Conservation (phyloP, 2,888 invertebrate species). For the Epinotia demarniana region DNA sequence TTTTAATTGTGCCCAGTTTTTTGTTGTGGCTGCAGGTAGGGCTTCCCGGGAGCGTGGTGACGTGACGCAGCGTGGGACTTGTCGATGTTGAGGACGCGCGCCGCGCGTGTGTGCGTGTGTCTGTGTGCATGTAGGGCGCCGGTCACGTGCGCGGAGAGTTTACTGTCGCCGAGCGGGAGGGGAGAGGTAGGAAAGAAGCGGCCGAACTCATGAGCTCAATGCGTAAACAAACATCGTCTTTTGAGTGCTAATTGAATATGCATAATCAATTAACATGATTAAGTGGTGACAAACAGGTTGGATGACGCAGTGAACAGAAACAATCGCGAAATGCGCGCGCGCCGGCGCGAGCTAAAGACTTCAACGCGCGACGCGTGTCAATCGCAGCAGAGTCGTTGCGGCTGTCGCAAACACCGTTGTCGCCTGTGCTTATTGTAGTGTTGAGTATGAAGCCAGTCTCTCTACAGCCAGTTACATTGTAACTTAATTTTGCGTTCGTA, state of each 20-base stretch:
- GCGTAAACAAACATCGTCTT: not conserved
- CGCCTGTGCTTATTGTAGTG: not conserved
- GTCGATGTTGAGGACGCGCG: not conserved
- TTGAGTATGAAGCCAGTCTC: not conserved
- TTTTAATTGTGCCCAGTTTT: constrained; percentile 2
- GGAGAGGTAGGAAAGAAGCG: not conserved
- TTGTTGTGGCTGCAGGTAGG: not conserved
- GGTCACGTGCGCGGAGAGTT: constrained; percentile 40
- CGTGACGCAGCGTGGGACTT: not conserved
- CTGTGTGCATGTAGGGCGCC: constrained; percentile 10
- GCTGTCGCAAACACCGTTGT: not conserved
- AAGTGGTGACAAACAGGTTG: constrained; percentile 2
- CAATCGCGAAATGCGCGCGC: not conserved
- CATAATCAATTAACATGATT: not conserved
- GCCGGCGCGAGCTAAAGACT: constrained; percentile 9
- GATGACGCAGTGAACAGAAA: constrained; percentile 7
- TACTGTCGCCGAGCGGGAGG: constrained; percentile 17
- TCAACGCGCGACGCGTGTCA: constrained; percentile 20
- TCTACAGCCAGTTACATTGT: not conserved
- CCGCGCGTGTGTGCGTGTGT: not conserved
- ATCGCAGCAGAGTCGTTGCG: not conserved
- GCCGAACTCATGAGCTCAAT: not conserved
- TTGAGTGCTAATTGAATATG: not conserved
- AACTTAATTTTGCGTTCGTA: not conserved
- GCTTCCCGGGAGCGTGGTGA: not conserved